Base-by-base conservation (phyloP, 2,113 vertebrate species). In the Coracopsis vasa region DNA sequence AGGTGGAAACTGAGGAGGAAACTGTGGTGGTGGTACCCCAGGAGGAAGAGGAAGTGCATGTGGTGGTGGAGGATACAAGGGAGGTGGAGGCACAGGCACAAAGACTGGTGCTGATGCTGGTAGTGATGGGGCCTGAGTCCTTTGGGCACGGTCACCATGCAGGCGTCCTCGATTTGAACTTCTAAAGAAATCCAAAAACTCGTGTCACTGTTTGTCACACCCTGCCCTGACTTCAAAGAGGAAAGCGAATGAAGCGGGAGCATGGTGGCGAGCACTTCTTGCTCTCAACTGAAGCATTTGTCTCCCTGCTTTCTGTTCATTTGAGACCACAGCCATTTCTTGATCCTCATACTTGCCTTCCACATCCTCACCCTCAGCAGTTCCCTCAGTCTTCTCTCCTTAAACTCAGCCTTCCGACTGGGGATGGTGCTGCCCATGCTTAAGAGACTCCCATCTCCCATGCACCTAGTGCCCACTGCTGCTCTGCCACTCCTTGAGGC, bases 1-100 rank as follows among this genome's bases (percentile, higher is more conserved):
- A 65, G 98, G 97, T 91, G 99, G 98, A 96, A 98, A 99, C 65
- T 98, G 98, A 95, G 98, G 97, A 84, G 98, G 98, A 90, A 98
- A 99, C 94, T 98, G 94, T 94, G 98, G 98, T 74, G 98, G 98
- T 58, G 98, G 98, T 24, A 99, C 98, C 71, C 98, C 98, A 72
- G 98, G 97, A 39, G 98, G 98, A 85, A 98, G 98, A 93, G 98
- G 98, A 95, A 99, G 98, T 51, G 98, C 97, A 25, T 98, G 98
- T 65, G 98, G 98, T 37, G 98, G 98, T 70, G 98, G 98, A 67
- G 98, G 98, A 44, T 98, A 98, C 97, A 98, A 95, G 92, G 98
- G 98, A 97, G 96, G 98, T 88, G 98, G 97, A 60, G 98, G 98
- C 86, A 98, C 98, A 88, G 98, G 98, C 73, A 98, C 98, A 94